phyloP scores from a whole-genome alignment of 1,140 invertebrate genomes.

The Scylla paramamosain region DNA sequence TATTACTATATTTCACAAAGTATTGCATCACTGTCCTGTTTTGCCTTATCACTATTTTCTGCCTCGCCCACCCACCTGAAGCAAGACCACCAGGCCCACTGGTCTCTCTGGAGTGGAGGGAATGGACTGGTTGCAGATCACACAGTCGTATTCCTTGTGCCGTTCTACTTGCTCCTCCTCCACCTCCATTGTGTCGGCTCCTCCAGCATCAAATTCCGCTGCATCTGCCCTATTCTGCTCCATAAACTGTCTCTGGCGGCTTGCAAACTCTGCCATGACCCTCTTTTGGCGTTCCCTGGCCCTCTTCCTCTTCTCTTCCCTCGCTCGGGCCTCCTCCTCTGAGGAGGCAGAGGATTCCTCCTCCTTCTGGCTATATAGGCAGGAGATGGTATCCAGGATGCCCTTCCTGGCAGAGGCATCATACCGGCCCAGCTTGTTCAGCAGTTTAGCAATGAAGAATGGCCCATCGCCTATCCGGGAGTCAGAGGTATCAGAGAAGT shows the following conservation, averaged over 20 bases:
- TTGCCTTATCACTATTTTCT: not conserved
- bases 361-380: constrained; percentile 82
- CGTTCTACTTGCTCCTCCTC: constrained; percentile 68
- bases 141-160: constrained; percentile 92
- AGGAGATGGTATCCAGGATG: constrained; percentile 86
- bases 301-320: constrained; percentile 89
- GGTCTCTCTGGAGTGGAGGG: constrained; percentile 91
- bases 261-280: constrained; percentile 95
- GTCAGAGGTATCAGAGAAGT: constrained; percentile 78
- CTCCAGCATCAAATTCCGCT: constrained; percentile 82
- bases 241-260: constrained; percentile 95
- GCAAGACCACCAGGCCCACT: constrained; percentile 93
- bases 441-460: constrained; percentile 89
- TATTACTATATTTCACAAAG: too few relatives aligned
- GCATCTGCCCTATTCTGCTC: constrained; percentile 87
- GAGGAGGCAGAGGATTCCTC: constrained; percentile 83
- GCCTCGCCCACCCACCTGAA: constrained; percentile 86
- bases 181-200: constrained; percentile 62
- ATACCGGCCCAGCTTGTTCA: constrained; percentile 79
- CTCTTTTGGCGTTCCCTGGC: constrained; percentile 94
- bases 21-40: too few relatives aligned
- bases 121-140: constrained; percentile 95
- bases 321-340: constrained; percentile 87
- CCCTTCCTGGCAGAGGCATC: constrained; percentile 79
- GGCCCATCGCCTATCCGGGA: constrained; percentile 91